These are phyloP conservation scores for Thereva unica DNA, from an alignment of 2,888 invertebrate species.

Conservation along the genomic window DNA sequence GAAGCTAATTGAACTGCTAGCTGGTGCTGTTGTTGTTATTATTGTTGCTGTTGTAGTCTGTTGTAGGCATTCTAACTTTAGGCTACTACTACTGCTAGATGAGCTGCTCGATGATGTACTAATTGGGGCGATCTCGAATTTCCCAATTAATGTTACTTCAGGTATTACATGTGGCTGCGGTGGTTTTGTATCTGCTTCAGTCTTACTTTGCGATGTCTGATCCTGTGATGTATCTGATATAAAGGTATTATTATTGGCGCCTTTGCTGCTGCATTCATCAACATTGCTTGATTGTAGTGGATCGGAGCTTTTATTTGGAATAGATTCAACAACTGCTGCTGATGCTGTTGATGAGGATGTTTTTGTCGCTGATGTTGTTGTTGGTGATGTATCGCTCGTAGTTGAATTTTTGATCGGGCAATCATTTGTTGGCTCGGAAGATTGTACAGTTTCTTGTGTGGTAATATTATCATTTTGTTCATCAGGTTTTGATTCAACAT, in stretches of 20 bases:
- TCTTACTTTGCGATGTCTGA: slow-evolving; percentile 28
- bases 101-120: slow-evolving; percentile 1
- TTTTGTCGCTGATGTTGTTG: too few relatives aligned
- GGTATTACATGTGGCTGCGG: neutral
- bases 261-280: too few relatives aligned
- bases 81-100: slow-evolving; percentile 16
- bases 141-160: slow-evolving; percentile 7
- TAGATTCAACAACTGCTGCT: too few relatives aligned
- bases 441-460: slow-evolving; percentile 1
- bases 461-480: slow-evolving; percentile 15
- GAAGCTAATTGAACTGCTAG: too few relatives aligned
- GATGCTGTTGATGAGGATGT: too few relatives aligned
- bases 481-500: slow-evolving; percentile 7
- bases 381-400: neutral
- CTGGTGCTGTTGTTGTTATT: too few relatives aligned
- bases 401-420: slow-evolving; percentile 6
- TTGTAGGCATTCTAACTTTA: slow-evolving; percentile 15
- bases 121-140: slow-evolving; percentile 25
- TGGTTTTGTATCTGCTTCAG: neutral
- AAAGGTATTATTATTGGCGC: neutral
- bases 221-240: slow-evolving; percentile 5
- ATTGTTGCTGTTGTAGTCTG: too few relatives aligned
- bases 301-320: too few relatives aligned
- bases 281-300: too few relatives aligned
- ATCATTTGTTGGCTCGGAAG: neutral